Evolutionary conservation across 1,140 invertebrate species (phyloP).

Genomic region (Heliconius eleuchia): DNA sequence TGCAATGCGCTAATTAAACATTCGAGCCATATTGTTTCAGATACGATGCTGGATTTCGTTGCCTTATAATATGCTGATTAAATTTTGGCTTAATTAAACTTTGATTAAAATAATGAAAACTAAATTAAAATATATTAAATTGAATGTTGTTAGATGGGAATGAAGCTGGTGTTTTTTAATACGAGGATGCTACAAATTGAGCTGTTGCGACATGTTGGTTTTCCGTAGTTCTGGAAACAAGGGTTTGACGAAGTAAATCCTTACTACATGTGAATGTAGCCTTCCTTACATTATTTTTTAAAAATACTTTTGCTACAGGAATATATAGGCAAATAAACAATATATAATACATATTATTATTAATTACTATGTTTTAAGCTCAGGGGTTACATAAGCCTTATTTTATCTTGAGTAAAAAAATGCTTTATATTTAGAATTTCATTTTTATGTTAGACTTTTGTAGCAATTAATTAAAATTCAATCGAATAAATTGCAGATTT

Average conservation of each 20-base stretch:
- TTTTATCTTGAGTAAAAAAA: too few species aligned
- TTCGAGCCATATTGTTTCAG: constrained; percentile 76
- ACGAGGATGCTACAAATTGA: not conserved
- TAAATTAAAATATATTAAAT: constrained; percentile 21
- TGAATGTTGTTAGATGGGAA: not conserved
- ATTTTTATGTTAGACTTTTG: too few species aligned
- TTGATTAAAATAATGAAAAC: constrained; percentile 33
- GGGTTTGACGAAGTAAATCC: not conserved
- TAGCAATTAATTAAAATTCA: too few species aligned
- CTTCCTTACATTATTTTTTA: too few species aligned
- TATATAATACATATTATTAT: too few species aligned
- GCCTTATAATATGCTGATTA: constrained; percentile 59
- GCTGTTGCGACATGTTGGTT: not conserved
- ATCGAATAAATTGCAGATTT: too few species aligned
- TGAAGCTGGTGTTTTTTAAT: not conserved
- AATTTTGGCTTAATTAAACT: constrained; percentile 52
- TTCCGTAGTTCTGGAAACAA: not conserved
- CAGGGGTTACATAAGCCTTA: too few species aligned
- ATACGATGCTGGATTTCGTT: constrained; percentile 68
- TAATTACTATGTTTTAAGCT: too few species aligned
- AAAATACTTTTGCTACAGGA: too few species aligned
- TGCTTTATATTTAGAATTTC: too few species aligned
- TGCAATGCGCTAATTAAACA: constrained; percentile 76
- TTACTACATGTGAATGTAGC: too few species aligned
- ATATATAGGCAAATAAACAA: too few species aligned